Base-by-base conservation (phyloP, 1,140 invertebrate species). In the Marisa cornuarietis region DNA sequence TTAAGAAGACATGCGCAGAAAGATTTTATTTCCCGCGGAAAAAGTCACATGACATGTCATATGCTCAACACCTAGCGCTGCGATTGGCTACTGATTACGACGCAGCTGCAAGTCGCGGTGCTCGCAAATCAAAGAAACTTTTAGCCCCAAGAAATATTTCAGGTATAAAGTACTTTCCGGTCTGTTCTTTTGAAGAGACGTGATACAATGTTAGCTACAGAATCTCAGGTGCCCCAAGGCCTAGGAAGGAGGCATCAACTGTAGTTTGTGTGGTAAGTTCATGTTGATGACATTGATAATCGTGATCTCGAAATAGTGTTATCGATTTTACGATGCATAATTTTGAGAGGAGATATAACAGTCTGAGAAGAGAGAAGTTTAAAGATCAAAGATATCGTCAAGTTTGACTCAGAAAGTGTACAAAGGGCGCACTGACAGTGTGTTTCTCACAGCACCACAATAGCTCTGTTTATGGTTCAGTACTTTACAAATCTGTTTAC, bases 241-340 rank as follows among this genome's bases (percentile, higher is more conserved):
- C 73, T 90, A 88, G 63, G 88, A 87, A 20, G 88, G 88, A 52
- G 88, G 88, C 20, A 85, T 90, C 51, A 90, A 90, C 81, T 90
- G 88, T 74, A 85, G 83, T 66, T 81, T 88, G 26, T 90, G 88
- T 82, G 88, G 88, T 90, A 80, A 84, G 87, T 82, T 65, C 1
- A 49, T 31, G 24, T 65, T 8, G n/a, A n/a, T n/a, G n/a, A n/a
- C n/a, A n/a, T n/a, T n/a, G 26, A 52, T 20, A 51, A 51, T 78
- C 58, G n/a, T 52, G 74, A 0, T 61, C 10, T 22, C 0, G 61
- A 42, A 42, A 0, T n/a, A 24, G 18, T 69, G 14, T 51, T 54
- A 0, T 79, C n/a, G n/a, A 7, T 22, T 0, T 66, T 65, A 0
- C 18, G 10, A 76, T 5, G 9, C 16, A 18, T 22, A 24, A 26